phyloP scores from a whole-genome alignment of 2,113 vertebrate genomes.

The Urocitellus parryii region DNA sequence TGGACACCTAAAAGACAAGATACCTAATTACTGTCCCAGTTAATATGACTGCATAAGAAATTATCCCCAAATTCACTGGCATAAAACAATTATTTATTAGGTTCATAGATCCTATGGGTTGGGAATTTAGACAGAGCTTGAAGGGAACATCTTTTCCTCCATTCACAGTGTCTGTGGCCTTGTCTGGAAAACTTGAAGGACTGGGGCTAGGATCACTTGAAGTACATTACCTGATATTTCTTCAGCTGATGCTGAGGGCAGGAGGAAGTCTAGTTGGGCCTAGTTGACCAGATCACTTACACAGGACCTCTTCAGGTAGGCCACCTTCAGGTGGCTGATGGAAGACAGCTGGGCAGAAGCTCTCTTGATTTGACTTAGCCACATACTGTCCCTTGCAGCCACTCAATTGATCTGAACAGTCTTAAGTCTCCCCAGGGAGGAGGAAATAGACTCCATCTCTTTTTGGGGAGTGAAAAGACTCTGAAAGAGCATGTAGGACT shows the following conservation, averaged over 20 bases:
- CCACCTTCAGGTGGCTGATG: not conserved
- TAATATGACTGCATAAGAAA: conserved; percentile 57
- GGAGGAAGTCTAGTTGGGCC: not conserved
- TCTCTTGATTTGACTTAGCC: not conserved
- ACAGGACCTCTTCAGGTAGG: not conserved
- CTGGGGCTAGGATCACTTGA: not conserved
- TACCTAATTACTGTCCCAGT: conserved; percentile 54
- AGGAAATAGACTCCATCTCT: not conserved
- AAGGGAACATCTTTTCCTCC: not conserved
- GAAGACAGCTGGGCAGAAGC: not conserved
- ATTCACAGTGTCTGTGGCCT: not conserved
- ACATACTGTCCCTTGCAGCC: not conserved
- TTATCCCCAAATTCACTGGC: conserved; percentile 26
- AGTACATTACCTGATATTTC: not conserved
- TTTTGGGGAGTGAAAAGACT: not conserved
- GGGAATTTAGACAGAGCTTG: conserved; percentile 11
- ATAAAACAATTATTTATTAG: conserved; percentile 65
- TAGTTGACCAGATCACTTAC: not conserved
- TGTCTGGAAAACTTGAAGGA: not conserved
- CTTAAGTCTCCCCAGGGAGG: not conserved
- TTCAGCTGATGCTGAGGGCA: not conserved
- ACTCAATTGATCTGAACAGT: not conserved
- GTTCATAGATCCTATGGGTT: conserved; percentile 52
- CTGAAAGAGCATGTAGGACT: not conserved
- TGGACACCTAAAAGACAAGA: conserved; percentile 66